Percentiles rank a stretch among this genome's conserved stretches.
These are phyloP conservation scores for Biston betularia DNA, from an alignment of 2,888 invertebrate species.

Conservation along the genomic window DNA sequence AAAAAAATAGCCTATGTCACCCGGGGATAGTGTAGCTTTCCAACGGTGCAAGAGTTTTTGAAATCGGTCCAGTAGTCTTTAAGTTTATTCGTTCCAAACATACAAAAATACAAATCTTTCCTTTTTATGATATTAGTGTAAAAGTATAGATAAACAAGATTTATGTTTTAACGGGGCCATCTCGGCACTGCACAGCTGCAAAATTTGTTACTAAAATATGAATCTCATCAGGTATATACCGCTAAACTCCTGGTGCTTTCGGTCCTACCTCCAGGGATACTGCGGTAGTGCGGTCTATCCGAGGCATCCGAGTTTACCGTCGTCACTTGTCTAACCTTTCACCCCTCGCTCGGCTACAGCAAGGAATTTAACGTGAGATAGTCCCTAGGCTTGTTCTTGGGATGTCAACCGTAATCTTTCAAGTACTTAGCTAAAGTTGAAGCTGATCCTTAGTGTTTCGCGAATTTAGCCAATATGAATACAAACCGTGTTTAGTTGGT, in stretches of 20 bases:
- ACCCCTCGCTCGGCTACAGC: slow-evolving; percentile 20
- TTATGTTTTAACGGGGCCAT: too few species aligned
- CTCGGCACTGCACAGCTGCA: too few species aligned
- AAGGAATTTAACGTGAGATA: slow-evolving; percentile 28
- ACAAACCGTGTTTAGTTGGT: not conserved
- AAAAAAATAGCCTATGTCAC: too few species aligned
- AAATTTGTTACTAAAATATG: not conserved
- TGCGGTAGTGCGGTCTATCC: slow-evolving; percentile 26
- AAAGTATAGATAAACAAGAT: not conserved
- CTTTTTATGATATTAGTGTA: too few species aligned
- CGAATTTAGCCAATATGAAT: not conserved
- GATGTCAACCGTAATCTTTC: slow-evolving; percentile 27
- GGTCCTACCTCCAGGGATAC: slow-evolving; percentile 15
- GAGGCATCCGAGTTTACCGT: slow-evolving; percentile 24
- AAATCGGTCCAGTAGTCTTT: too few species aligned
- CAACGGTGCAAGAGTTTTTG: too few species aligned
- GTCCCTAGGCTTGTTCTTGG: slow-evolving; percentile 29
- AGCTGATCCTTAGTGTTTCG: not conserved
- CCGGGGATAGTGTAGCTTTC: too few species aligned
- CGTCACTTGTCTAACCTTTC: slow-evolving; percentile 36
- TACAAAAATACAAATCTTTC: too few species aligned
- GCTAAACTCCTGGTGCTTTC: slow-evolving; percentile 6
- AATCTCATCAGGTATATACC: not conserved
- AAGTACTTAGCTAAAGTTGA: slow-evolving; percentile 11
- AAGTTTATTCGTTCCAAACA: too few species aligned